Conservation (phyloP, 2,797 vertebrate genomes). For the Danionella dracula region DNA sequence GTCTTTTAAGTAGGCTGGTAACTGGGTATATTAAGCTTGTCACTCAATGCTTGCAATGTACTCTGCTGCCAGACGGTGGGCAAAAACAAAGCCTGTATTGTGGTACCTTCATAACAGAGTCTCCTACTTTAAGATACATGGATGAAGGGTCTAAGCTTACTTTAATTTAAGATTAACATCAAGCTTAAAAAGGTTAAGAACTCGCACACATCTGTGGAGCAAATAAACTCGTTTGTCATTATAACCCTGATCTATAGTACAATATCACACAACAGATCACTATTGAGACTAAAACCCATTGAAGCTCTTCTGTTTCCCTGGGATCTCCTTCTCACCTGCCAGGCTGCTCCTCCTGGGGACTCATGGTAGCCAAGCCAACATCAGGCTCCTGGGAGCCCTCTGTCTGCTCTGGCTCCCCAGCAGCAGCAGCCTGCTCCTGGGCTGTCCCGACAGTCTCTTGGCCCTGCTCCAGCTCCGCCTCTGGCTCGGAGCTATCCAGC, state of each 20-base stretch:
- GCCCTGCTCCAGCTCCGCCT: slow-evolving; percentile 38
- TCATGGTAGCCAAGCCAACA: slow-evolving; percentile 45
- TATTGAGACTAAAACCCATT: background rate
- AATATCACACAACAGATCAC: background rate
- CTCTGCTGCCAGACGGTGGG: slow-evolving; percentile 26
- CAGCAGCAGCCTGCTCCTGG: slow-evolving; percentile 46
- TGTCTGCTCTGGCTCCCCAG: slow-evolving; percentile 37
- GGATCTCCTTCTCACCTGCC: slow-evolving; percentile 59
- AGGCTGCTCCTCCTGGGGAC: slow-evolving; percentile 56
- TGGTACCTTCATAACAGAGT: slow-evolving; percentile 18
- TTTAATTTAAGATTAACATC: slow-evolving; percentile 15
- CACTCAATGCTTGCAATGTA: slow-evolving; percentile 28
- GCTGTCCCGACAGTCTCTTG: slow-evolving; percentile 20
- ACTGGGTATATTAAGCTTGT: slow-evolving; percentile 42
- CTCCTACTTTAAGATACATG: background rate
- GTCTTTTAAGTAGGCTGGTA: background rate
- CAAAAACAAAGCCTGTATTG: slow-evolving; percentile 42
- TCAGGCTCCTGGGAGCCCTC: slow-evolving; percentile 47
- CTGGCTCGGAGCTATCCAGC: slow-evolving; percentile 63
- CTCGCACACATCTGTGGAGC: background rate
- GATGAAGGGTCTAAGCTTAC: slow-evolving; percentile 2
- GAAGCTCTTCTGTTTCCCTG: background rate
- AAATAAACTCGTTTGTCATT: no score
- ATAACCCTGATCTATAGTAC: no score
- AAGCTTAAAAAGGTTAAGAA: background rate